Base-by-base conservation (phyloP, 2,797 vertebrate genomes). In the Neostethus bicornis region DNA sequence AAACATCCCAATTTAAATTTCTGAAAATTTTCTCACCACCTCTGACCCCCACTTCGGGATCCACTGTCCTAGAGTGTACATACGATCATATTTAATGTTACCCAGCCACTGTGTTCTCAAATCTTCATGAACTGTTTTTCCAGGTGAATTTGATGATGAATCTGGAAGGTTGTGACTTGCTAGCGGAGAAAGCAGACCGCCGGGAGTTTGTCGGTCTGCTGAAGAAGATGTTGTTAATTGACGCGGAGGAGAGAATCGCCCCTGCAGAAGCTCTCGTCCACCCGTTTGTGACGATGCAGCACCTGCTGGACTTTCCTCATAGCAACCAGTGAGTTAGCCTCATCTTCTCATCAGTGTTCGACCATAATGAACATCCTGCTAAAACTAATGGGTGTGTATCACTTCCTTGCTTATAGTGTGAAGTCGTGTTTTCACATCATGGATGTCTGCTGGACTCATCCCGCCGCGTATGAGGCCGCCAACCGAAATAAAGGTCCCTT, bases 111-210 rank as follows among this genome's bases (percentile, higher is more conserved):
- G 6, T 55, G 34, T 20, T 53, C 1, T 24, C 11, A 21, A 3
- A 16, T 20, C 2, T 24, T n/a, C 35, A 52, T 25, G 51, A 60
- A 13, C 28, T 74, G 12, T 51, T 1, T n/a, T 56, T 65, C 5
- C 77, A 99, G 97, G 97, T 98, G 93, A 99, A 98, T 92, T 93
- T 96, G 85, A 94, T 97, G 89, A 94, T 99, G 95, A 96, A 97
- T 91, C 89, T 98, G 86, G 97, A 99, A 90, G 96, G 96, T 92
- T 94, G 94, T 92, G 96, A 98, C 87, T 90, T 95, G 85, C 85
- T 96, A 85, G 95, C 95, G 51, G 97, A 99, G 91, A 98, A 98
- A 84, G 93, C 94, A 48, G 97, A 99, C 70, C 93, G 96, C 81
- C 91, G 92, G 85, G 96, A 98, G 86, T 99, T 99, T 88, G 97